Base-by-base conservation (phyloP, 2,888 invertebrate genomes). In the Drosophila bunnanda region DNA sequence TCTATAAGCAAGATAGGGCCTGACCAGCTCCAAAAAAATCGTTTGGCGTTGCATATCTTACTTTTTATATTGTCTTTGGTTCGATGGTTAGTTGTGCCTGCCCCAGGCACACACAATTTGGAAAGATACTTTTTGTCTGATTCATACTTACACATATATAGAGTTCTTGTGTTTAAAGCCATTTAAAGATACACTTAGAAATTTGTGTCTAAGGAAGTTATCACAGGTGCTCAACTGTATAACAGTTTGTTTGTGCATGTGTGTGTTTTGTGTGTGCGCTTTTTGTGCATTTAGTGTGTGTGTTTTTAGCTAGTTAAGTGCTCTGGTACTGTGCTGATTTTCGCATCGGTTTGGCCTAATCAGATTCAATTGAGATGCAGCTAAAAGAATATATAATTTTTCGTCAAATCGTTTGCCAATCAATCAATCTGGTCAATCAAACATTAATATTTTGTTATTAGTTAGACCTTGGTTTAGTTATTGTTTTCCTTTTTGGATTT, bases 361-460 rank as follows among this genome's bases (percentile, higher is more conserved):
- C 80, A 64, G 88, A 86, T 60, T 89, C 89, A 74, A 76, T 70
- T 73, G 78, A 76, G 54, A 75, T 71, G 78, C 71, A 74, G 89
- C 86, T 86, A 87, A 87, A 89, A 87, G 53, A 22, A 52, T 52
- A 78, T 83, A 83, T 73, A 87, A 68, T 70, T 76, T 69, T 54
- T 20, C 20, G 73, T 60, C 66, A 72, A 73, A 57, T 44, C n/a
- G 65, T 64, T 73, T 62, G 72, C 77, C 61, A 52, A 80, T 46
- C 0, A n/a, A 46, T 46, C 17, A 46, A 28, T 28, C 10, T 46
- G 28, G 28, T 46, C 46, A 52, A 28, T 34, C 2, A 50, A 32
- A 32, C 9, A 20, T 32, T 9, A 50, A 15, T 13, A 58, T 57
- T 44, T 32, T 28, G 56, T 54, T 59, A 52, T 68, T 60, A 69